Conservation (phyloP, 2,797 vertebrate genomes). For the Danio tinwini region DNA sequence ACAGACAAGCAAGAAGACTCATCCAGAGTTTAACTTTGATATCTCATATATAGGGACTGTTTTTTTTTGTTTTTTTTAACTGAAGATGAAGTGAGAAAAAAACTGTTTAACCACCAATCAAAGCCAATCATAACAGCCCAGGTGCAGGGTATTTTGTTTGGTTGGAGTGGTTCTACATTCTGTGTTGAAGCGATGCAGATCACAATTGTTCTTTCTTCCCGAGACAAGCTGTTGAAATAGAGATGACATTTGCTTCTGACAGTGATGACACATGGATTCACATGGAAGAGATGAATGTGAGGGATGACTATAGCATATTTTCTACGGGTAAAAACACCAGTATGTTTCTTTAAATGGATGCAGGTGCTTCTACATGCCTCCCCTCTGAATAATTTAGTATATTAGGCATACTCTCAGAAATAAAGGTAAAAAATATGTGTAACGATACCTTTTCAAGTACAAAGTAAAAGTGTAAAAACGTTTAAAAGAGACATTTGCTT, state of each 20-base stretch:
- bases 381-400: neutral
- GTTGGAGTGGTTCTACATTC: neutral
- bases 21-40: too few species aligned
- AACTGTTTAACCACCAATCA: neutral
- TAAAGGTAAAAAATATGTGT: too few species aligned
- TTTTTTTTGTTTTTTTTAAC: too few species aligned
- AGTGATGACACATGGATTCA: neutral
- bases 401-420: too few species aligned
- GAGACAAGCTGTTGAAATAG: slow-evolving; percentile 1
- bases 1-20: too few species aligned
- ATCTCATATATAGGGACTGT: too few species aligned
- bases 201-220: neutral
- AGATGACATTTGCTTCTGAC: neutral
- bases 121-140: neutral
- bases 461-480: too few species aligned
- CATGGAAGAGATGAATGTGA: neutral
- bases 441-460: too few species aligned
- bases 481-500: too few species aligned
- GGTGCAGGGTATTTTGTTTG: neutral
- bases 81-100: neutral
- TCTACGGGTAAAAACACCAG: neutral
- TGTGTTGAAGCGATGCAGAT: neutral
- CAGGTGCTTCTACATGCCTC: neutral
- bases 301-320: slow-evolving; percentile 1
- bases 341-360: neutral